A percentile compares a stretch with the other conserved stretches of the same genome.
These are phyloP conservation scores for Dryobotodes eremita DNA, from an alignment of 2,888 invertebrate species.

Conservation along the genomic window DNA sequence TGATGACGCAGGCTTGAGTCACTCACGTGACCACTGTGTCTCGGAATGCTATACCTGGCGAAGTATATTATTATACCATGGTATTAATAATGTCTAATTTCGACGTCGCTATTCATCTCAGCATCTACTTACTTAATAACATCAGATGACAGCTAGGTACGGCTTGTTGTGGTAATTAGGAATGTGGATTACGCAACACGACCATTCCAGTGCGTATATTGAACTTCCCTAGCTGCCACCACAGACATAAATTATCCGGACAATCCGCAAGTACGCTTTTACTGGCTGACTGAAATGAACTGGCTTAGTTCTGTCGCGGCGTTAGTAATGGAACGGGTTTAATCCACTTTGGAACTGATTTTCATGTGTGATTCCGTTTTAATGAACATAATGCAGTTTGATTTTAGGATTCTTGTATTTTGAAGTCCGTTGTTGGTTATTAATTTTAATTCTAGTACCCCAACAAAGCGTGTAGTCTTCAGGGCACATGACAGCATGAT, in stretches of 20 bases:
- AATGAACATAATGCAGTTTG: constrained; percentile 31
- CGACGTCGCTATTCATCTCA: background rate
- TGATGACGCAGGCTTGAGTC: no score
- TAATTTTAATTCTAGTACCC: background rate
- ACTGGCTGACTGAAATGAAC: constrained; percentile 65
- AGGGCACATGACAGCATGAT: background rate
- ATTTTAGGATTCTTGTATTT: constrained; percentile 1
- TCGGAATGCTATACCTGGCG: no score
- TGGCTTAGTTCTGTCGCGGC: constrained; percentile 55
- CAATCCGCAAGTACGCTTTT: constrained; percentile 67
- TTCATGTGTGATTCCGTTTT: constrained; percentile 45
- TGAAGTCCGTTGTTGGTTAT: background rate
- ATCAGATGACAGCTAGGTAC: constrained; percentile 21
- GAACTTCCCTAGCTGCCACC: constrained; percentile 59
- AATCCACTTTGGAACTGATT: constrained; percentile 59
- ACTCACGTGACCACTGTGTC: no score
- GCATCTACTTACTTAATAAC: constrained; percentile 16
- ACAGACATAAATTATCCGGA: constrained; percentile 66
- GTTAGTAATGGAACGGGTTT: constrained; percentile 48
- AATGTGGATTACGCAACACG: constrained; percentile 60
- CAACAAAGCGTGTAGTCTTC: background rate
- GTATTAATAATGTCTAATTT: constrained; percentile 7
- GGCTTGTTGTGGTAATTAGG: constrained; percentile 64
- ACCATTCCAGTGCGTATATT: constrained; percentile 58
- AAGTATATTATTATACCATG: no score